Percentiles rank a stretch among this genome's conserved stretches.
These are phyloP conservation scores for Marasmarcha lunaedactyla DNA, from an alignment of 2,888 invertebrate species.

Conservation along the genomic window DNA sequence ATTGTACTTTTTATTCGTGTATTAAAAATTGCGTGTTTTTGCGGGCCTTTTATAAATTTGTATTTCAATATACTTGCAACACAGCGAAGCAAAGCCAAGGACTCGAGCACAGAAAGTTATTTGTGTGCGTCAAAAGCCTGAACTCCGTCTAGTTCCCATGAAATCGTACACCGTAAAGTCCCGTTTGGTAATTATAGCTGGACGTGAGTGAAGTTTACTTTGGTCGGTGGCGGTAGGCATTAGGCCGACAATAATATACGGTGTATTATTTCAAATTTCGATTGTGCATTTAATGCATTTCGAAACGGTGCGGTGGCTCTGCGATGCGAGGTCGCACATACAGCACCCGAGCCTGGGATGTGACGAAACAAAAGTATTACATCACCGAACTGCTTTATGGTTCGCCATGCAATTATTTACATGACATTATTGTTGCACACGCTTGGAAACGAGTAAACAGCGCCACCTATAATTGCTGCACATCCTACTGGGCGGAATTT, in stretches of 20 bases:
- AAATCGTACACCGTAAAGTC: conserved; percentile 19
- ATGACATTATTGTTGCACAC: conserved; percentile 51
- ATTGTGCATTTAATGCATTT: conserved; percentile 68
- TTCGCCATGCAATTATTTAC: conserved; percentile 58
- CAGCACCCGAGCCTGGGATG: conserved; percentile 50
- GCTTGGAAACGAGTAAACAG: conserved; percentile 16
- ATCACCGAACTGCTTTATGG: conserved; percentile 56
- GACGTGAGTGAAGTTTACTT: conserved; percentile 32
- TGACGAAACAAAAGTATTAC: conserved; percentile 66
- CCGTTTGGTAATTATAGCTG: conserved; percentile 20
- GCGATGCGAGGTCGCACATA: conserved; percentile 59
- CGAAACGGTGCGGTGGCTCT: conserved; percentile 57
- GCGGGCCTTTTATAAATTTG: not conserved
- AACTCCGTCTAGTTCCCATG: conserved; percentile 25
- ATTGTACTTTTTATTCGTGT: conserved; percentile 22
- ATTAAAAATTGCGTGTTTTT: conserved; percentile 21
- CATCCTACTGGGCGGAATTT: conserved; percentile 8
- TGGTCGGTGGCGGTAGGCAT: not conserved
- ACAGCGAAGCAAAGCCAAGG: not conserved
- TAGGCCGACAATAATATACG: conserved; percentile 23
- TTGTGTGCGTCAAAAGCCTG: conserved; percentile 9
- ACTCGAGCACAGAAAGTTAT: conserved; percentile 8
- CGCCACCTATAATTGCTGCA: not conserved
- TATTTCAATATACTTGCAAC: not conserved
- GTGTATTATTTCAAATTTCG: conserved; percentile 19